Percentiles rank a stretch among this genome's conserved stretches.
phyloP scores from a whole-genome alignment of 2,888 invertebrate species.

The Sialis lutaria region DNA sequence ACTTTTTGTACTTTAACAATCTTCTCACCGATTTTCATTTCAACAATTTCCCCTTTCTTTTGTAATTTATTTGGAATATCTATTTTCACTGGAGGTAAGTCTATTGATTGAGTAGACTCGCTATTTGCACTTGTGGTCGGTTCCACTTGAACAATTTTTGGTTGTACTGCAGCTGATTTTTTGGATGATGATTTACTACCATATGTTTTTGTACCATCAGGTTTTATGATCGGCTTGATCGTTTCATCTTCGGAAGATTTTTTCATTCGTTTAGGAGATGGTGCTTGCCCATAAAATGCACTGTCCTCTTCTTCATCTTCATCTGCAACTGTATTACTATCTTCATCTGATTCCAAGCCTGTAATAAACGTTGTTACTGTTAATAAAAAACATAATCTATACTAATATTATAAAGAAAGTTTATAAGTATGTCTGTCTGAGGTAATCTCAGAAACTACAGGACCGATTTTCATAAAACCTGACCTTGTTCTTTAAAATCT shows the following conservation, averaged over 20 bases:
- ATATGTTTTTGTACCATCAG: conserved; percentile 24
- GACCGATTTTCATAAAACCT: too few relatives aligned
- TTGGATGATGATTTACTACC: conserved; percentile 12
- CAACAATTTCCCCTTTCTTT: conserved; percentile 10
- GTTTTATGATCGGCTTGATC: conserved; percentile 24
- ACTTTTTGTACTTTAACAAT: conserved; percentile 46
- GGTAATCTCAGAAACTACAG: too few relatives aligned
- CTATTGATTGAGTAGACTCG: conserved; percentile 10
- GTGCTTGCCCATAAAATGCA: conserved; percentile 20
- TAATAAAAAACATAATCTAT: conserved; percentile 13
- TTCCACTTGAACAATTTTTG: conserved; percentile 7
- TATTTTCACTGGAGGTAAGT: background rate
- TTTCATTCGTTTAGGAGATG: conserved; percentile 1
- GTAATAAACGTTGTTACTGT: too few relatives aligned
- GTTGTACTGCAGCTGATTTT: conserved; percentile 6
- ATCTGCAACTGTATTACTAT: conserved; percentile 9
- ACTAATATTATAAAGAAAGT: too few relatives aligned
- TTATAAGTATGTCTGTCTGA: too few relatives aligned
- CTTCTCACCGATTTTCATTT: conserved; percentile 41
- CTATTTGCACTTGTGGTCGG: conserved; percentile 10
- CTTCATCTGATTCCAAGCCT: conserved; percentile 13
- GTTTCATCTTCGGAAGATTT: conserved; percentile 9
- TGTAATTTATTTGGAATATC: background rate
- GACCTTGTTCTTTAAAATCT: too few relatives aligned
- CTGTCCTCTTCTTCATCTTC: conserved; percentile 11